phyloP scores from a whole-genome alignment of 2,888 invertebrate species.

The Clostera curtula region DNA sequence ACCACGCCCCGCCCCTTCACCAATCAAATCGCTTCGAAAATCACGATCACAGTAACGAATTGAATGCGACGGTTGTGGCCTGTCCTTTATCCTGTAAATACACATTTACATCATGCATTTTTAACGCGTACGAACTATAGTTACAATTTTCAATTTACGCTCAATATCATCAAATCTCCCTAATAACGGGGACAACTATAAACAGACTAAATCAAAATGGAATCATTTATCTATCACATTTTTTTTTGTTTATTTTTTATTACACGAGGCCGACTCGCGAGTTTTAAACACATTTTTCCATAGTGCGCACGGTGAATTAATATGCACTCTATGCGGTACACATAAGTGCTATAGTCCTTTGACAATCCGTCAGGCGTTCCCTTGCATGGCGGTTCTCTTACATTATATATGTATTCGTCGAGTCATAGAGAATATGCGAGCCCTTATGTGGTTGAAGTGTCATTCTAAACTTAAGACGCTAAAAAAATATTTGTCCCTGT shows the following conservation, averaged over 20 bases:
- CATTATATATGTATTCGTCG: no score
- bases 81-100: background rate
- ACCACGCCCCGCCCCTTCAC: no score
- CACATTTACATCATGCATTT: background rate
- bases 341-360: no score
- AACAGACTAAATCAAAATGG: constrained; percentile 59
- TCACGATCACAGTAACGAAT: background rate
- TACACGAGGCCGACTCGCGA: constrained; percentile 17
- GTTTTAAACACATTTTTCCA: constrained; percentile 7
- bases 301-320: no score
- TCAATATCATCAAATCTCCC: constrained; percentile 2
- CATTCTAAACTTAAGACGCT: background rate
- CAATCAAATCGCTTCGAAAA: background rate
- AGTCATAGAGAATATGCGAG: no score
- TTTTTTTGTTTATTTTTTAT: constrained; percentile 18
- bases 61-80: background rate
- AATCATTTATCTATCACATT: constrained; percentile 64
- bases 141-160: background rate
- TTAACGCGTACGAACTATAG: constrained; percentile 1
- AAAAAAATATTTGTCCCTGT: background rate
- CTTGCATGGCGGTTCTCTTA: no score
- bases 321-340: no score
- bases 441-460: no score
- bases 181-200: constrained; percentile 14
- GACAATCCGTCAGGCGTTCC: no score